Base-by-base conservation (phyloP, 2,113 vertebrate species). In the Corythornis cristatus region DNA sequence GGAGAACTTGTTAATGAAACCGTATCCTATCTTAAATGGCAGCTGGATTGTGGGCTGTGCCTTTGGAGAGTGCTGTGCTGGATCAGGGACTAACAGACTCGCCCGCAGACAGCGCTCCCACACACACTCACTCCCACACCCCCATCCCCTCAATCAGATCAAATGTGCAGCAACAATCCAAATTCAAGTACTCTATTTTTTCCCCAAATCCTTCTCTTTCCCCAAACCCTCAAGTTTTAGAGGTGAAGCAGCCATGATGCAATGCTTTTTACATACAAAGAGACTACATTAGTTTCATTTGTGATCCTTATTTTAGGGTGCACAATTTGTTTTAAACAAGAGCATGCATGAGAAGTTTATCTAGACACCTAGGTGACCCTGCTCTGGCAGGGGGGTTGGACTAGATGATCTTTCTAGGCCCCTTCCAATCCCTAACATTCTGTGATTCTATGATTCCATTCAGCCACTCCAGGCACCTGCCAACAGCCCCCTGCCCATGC, bases 401-500 rank as follows among this genome's bases (percentile, higher is more conserved):
- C 37, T 37, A 37, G 37, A 37, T 37, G 37, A 37, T 37, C 37
- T 9, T 37, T 37, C 37, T 37, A 37, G 37, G 37, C 37, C 37
- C 37, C 37, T 37, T 37, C 37, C 37, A 37, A 37, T 10, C 37
- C 37, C 37, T 37, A 37, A 37, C 37, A 37, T 37, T 37, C 37
- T 37, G 37, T 37, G 37, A 37, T 37, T 37, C 37, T 37, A 37
- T 37, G 37, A 37, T 37, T 37, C 37, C 48, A 20, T 26, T 71
- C 56, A 81, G 4, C 29, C n/a, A 61, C 61, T 79, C 53, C 28
- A 90, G 8, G 28, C 28, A 74, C 58, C 37, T 14, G 51, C 5
- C 22, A 79, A 68, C 25, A 64, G 29, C 5, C 19, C 17, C 17
- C 4, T 1, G 2, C 0, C 6, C 29, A 15, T 1, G 9, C 42